Percentiles rank a stretch among this genome's conserved stretches.
Conservation (phyloP, 2,888 invertebrate species). For the Agonum fuliginosum region DNA sequence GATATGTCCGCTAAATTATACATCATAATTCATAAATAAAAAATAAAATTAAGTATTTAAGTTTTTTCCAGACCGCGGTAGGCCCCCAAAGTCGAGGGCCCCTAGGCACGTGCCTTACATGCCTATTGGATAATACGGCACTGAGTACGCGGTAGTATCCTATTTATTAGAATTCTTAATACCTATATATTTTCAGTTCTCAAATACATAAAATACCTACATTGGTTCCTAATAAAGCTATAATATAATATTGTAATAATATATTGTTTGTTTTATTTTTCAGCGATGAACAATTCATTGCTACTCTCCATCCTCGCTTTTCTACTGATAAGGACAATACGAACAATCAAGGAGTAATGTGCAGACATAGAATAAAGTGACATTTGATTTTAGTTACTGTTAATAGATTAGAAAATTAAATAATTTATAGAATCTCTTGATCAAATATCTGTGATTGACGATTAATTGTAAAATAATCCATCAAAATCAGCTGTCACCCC, state of each 20-base stretch:
- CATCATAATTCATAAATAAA: too few relatives aligned
- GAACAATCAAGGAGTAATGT: conserved; percentile 52
- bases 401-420: conserved; percentile 52
- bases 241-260: background rate
- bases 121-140: too few relatives aligned
- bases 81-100: too few relatives aligned
- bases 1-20: too few relatives aligned
- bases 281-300: conserved; percentile 23
- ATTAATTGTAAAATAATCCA: conserved; percentile 45
- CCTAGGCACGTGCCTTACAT: too few relatives aligned
- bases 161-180: too few relatives aligned
- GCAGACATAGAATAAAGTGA: conserved; percentile 35
- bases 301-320: conserved; percentile 55
- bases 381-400: conserved; percentile 46
- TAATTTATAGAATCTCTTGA: conserved; percentile 58
- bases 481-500: conserved; percentile 54
- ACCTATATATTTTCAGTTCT: too few relatives aligned
- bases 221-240: too few relatives aligned
- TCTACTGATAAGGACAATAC: conserved; percentile 58
- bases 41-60: too few relatives aligned
- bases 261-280: background rate
- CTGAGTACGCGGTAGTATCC: too few relatives aligned
- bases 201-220: too few relatives aligned
- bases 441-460: conserved; percentile 59
- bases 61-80: too few relatives aligned